Evolutionary conservation across 2,113 vertebrate genomes (phyloP).

Genomic region (Meleagris gallopavo): DNA sequence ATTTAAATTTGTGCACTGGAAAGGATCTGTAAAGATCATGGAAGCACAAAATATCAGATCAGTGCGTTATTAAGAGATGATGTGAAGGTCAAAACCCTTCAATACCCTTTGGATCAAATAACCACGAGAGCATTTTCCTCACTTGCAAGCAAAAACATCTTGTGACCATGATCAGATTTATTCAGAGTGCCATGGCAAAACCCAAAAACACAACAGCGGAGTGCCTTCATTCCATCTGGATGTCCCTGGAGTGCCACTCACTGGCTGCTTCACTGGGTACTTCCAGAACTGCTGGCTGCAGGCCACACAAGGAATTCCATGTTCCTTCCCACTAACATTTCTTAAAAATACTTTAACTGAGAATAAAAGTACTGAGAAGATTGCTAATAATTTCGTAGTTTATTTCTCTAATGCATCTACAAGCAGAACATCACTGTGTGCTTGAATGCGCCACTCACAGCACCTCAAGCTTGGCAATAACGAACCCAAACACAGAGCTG

Average conservation of each 20-base stretch:
- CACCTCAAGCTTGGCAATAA: background rate
- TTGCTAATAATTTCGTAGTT: background rate
- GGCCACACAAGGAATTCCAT: background rate
- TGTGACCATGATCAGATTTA: background rate
- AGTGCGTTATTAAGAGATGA: background rate
- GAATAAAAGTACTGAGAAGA: background rate
- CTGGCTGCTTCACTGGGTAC: background rate
- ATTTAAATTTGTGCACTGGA: background rate
- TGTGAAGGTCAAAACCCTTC: background rate
- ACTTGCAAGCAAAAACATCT: background rate
- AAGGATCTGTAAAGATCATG: background rate
- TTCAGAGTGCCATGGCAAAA: background rate
- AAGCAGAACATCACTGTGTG: background rate
- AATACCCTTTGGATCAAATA: background rate
- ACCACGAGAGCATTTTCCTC: background rate
- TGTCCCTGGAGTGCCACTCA: accelerated
- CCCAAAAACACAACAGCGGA: background rate
- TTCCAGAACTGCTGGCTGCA: accelerated
- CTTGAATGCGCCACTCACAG: background rate
- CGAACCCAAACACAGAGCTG: background rate
- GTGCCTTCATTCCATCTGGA: background rate
- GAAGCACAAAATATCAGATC: background rate
- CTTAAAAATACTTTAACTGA: background rate
- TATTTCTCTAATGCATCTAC: background rate
- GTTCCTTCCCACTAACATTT: background rate